phyloP scores from a whole-genome alignment of 2,888 invertebrate genomes.

The Mystacides longicornis region DNA sequence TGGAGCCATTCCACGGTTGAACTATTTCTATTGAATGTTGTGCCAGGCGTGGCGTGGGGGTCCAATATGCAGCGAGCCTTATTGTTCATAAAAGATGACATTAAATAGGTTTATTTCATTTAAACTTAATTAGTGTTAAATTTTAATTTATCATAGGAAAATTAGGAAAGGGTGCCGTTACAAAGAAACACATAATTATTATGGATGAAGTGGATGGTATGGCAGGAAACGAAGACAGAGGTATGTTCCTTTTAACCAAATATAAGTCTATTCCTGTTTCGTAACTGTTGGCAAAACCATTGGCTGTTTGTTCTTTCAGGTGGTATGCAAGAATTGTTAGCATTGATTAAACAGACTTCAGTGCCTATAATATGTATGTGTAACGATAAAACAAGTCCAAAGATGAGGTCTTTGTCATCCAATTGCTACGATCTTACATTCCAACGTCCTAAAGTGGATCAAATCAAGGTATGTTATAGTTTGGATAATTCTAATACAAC shows the following conservation, averaged over 20 bases:
- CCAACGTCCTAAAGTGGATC: conserved; percentile 52
- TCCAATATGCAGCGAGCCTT: too few species aligned
- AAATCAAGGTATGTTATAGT: not conserved
- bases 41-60: too few species aligned
- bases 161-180: conserved; percentile 45
- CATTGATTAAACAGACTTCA: conserved; percentile 78
- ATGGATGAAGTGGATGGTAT: conserved; percentile 99
- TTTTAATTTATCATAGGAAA: conserved; percentile 32
- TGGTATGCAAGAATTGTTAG: conserved; percentile 90
- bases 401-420: conserved; percentile 87
- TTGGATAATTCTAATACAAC: too few species aligned
- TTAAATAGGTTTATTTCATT: too few species aligned
- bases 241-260: conserved; percentile 28
- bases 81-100: too few species aligned
- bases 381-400: conserved; percentile 89
- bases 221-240: conserved; percentile 98
- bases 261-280: not conserved
- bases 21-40: too few species aligned
- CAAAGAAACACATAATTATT: conserved; percentile 82
- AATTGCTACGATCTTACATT: conserved; percentile 92
- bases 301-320: conserved; percentile 37
- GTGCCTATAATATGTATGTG: conserved; percentile 96
- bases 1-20: too few species aligned
- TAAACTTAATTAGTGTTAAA: too few species aligned
- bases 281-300: not conserved